Conservation (phyloP, 2,113 vertebrate genomes). For the Odocoileus hemionus region DNA sequence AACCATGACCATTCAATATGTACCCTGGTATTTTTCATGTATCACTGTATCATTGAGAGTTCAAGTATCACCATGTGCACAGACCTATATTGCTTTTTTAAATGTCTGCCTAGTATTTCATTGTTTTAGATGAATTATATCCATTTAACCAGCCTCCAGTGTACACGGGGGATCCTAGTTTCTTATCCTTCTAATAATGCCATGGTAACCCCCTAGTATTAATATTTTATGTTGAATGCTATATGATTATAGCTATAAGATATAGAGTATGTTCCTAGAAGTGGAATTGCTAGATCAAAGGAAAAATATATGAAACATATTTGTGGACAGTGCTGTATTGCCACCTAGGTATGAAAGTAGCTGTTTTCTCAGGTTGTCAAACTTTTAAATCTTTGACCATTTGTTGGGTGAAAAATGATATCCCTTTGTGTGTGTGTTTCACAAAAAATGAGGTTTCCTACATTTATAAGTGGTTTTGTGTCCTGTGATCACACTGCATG, state of each 20-base stretch:
- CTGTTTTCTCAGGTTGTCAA: background rate
- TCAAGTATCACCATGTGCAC: background rate
- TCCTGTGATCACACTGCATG: background rate
- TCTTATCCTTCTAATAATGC: background rate
- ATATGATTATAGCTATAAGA: background rate
- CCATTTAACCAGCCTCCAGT: background rate
- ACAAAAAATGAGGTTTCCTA: background rate
- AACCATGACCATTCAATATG: background rate
- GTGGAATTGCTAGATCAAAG: background rate
- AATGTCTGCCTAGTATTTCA: background rate
- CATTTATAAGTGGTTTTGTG: background rate
- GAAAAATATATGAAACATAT: background rate
- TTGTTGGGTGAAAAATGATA: background rate
- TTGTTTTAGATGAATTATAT: background rate
- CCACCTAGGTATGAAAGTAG: background rate
- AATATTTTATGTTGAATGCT: background rate
- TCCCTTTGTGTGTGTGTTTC: background rate
- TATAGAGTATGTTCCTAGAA: background rate
- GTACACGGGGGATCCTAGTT: background rate
- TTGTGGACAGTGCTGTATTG: background rate
- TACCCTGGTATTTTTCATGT: background rate
- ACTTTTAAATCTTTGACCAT: background rate
- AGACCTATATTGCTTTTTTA: background rate
- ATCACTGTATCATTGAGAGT: background rate
- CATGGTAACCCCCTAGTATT: background rate